These are phyloP conservation scores for Passer domesticus DNA, from an alignment of 2,113 vertebrate genomes.

Conservation along the genomic window DNA sequence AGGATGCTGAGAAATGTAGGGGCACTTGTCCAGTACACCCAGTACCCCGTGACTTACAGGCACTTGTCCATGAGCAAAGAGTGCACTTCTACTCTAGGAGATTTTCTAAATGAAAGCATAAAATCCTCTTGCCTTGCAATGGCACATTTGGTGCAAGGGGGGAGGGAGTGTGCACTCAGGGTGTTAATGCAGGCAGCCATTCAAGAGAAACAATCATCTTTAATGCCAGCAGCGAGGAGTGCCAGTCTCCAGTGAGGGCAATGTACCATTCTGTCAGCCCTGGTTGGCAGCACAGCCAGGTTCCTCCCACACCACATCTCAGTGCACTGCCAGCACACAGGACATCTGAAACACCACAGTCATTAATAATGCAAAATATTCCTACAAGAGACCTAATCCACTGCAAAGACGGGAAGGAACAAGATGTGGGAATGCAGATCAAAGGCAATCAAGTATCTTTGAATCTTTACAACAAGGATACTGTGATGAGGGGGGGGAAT, in stretches of 20 bases:
- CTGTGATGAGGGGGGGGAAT: fast-evolving
- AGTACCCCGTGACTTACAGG: neutral
- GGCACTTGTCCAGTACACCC: neutral
- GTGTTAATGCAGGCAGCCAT: neutral
- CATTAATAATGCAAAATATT: neutral
- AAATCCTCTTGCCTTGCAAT: neutral
- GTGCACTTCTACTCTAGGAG: neutral
- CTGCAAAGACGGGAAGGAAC: neutral
- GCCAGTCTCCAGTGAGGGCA: neutral
- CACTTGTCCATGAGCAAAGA: fast-evolving
- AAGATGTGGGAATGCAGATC: neutral
- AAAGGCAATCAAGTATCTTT: neutral
- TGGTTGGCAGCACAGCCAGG: neutral
- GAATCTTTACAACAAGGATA: neutral
- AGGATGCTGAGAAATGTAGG: neutral
- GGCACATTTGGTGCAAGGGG: neutral
- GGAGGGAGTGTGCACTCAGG: neutral
- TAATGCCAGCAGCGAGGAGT: neutral
- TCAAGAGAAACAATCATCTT: neutral
- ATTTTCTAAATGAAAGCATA: neutral
- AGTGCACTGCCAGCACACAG: neutral
- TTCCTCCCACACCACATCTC: neutral
- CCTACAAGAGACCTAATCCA: neutral
- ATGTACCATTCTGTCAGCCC: fast-evolving
- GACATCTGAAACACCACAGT: neutral